These are phyloP conservation scores for Pandion haliaetus DNA, from an alignment of 2,113 vertebrate genomes.

Conservation along the genomic window DNA sequence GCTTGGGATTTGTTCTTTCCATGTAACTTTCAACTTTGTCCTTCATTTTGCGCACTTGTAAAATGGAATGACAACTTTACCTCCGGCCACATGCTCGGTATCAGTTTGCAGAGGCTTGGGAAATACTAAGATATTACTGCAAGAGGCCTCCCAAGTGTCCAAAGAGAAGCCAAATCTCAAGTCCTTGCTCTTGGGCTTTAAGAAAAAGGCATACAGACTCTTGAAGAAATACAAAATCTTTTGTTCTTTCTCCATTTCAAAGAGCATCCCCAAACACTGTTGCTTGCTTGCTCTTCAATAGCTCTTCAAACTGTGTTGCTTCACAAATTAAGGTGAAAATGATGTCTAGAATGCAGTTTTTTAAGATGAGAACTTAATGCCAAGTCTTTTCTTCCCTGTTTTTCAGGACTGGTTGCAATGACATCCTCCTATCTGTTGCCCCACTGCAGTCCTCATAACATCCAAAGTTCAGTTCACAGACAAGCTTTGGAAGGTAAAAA, in stretches of 20 bases:
- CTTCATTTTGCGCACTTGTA: not conserved
- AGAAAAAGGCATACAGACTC: not conserved
- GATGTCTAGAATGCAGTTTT: not conserved
- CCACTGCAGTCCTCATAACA: not conserved
- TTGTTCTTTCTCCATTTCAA: not conserved
- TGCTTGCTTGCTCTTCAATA: not conserved
- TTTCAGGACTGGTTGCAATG: not conserved
- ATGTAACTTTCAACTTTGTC: fast-evolving
- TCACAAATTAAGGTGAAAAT: not conserved
- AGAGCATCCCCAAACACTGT: not conserved
- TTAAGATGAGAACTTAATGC: not conserved
- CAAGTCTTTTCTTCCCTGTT: not conserved
- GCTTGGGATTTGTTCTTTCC: not conserved
- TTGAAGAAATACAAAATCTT: not conserved
- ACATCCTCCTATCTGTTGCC: not conserved
- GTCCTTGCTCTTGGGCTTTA: not conserved
- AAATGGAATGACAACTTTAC: not conserved
- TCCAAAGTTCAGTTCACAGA: not conserved
- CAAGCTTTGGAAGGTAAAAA: not conserved
- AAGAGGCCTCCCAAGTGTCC: not conserved
- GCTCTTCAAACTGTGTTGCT: not conserved
- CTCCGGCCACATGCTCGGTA: not conserved
- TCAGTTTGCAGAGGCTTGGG: not conserved
- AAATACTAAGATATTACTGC: not conserved
- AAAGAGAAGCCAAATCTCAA: not conserved